Base-by-base conservation (phyloP, 2,888 invertebrate genomes). In the Trissoscelio sp. region DNA sequence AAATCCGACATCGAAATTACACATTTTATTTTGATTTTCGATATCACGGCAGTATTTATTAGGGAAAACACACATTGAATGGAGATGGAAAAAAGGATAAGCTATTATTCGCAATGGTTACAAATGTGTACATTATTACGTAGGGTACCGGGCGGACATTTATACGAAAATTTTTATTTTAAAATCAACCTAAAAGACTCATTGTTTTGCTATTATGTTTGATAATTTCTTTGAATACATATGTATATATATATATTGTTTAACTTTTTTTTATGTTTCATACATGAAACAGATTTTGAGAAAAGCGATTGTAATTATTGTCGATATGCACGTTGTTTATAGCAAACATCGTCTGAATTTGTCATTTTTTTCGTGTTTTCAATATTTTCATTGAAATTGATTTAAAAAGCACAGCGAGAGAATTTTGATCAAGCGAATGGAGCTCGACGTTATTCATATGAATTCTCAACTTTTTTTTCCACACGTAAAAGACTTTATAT, bases 1-100 rank as follows among this genome's bases (percentile, higher is more conserved):
- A 66, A 66, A 66, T 66, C 24, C 66, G 20, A 55, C 42, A 34
- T 46, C 34, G 55, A 44, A 69, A 69, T 69, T 69, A 69, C 34
- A 57, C 20, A 57, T 69, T 57, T 57, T 57, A 22, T 69, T 69
- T 57, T 44, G 46, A 69, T 44, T 57, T 69, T 69, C 22, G 57
- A 69, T 69, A 69, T 20, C 12, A 31, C 16, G 22, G 31, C 14
- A 14, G 16, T 55, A 44, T 69, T 44, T 69, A 37, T 66, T 22
- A 42, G 24, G 22, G n/a, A 37, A 62, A 62, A 31, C 31, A 31
- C 16, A n/a, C 39, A 12, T 5, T 24, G 7, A 58, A 42, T 24
- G 9, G 14, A 58, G 16, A 58, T 24, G 2, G 2, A 42, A 39
- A 58, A 2, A 4, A 34, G 28, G 24, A 58, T 42, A 42, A 11